Conservation (phyloP, 2,888 invertebrate genomes). For the Acronicta aceris region DNA sequence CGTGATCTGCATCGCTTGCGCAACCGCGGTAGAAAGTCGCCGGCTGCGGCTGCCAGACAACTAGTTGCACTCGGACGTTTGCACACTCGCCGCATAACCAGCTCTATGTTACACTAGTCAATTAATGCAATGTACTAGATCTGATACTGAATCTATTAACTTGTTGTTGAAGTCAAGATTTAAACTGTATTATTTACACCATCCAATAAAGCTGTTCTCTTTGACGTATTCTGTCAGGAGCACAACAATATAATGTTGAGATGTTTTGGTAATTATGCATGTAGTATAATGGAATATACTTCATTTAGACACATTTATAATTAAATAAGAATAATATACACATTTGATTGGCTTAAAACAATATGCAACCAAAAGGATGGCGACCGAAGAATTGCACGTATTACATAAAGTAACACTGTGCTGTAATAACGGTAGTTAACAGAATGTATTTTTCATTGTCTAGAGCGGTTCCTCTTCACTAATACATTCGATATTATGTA, state of each 20-base stretch:
- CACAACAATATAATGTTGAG: conserved; percentile 14
- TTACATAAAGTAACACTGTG: conserved; percentile 70
- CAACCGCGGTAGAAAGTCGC: conserved; percentile 86
- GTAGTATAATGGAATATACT: too few species aligned
- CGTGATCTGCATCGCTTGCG: conserved; percentile 88
- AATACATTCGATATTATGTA: conserved; percentile 74
- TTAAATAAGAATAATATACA: neutral
- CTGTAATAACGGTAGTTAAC: conserved; percentile 75
- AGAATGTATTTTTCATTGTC: conserved; percentile 85
- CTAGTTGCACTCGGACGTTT: conserved; percentile 82
- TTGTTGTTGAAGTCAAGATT: conserved; percentile 42
- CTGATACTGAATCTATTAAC: conserved; percentile 64
- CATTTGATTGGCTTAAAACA: conserved; percentile 10
- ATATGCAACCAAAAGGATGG: conserved; percentile 37
- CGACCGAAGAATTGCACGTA: conserved; percentile 56
- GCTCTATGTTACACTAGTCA: conserved; percentile 77
- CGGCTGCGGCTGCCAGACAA: conserved; percentile 67
- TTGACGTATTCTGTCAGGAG: too few species aligned
- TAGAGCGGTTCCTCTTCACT: conserved; percentile 83
- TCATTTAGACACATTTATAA: conserved; percentile 5
- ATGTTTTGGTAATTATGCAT: conserved; percentile 21
- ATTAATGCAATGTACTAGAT: conserved; percentile 67
- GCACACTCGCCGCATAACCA: conserved; percentile 76
- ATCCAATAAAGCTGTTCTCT: too few species aligned
- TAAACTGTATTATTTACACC: conserved; percentile 51